These are phyloP conservation scores for Trichonephila inaurata DNA, from an alignment of 1,140 invertebrate genomes.

Conservation along the genomic window DNA sequence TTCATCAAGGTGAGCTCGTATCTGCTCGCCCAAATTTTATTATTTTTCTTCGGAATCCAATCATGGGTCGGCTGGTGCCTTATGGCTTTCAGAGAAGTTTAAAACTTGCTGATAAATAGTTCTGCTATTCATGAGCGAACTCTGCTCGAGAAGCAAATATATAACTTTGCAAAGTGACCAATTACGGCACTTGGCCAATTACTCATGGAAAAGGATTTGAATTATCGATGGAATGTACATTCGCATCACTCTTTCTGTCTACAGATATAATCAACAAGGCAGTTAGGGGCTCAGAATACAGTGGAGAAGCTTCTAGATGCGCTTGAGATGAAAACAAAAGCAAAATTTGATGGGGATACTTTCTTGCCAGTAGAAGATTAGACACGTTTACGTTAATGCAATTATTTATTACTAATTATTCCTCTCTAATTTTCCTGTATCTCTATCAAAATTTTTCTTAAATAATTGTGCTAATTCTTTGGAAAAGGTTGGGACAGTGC, in stretches of 20 bases:
- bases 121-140: conserved; percentile 49
- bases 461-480: too few species aligned
- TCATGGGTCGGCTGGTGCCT: conserved; percentile 38
- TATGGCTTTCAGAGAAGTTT: conserved; percentile 20
- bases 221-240: conserved; percentile 10
- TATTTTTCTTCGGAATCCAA: conserved; percentile 52
- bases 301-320: too few species aligned
- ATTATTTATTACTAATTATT: too few species aligned
- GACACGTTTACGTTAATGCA: too few species aligned
- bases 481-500: too few species aligned
- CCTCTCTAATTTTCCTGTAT: too few species aligned
- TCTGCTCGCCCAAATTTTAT: conserved; percentile 48
- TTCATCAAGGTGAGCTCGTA: conserved; percentile 64
- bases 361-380: too few species aligned
- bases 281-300: too few species aligned
- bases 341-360: too few species aligned
- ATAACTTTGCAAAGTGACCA: neutral
- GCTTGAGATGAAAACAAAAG: too few species aligned
- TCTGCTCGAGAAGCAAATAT: neutral
- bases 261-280: neutral
- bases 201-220: conserved; percentile 24
- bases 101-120: conserved; percentile 64
- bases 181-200: conserved; percentile 47
- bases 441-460: too few species aligned
- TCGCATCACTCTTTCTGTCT: neutral